Base-by-base conservation (phyloP, 2,113 vertebrate genomes). In the Meleagris gallopavo region DNA sequence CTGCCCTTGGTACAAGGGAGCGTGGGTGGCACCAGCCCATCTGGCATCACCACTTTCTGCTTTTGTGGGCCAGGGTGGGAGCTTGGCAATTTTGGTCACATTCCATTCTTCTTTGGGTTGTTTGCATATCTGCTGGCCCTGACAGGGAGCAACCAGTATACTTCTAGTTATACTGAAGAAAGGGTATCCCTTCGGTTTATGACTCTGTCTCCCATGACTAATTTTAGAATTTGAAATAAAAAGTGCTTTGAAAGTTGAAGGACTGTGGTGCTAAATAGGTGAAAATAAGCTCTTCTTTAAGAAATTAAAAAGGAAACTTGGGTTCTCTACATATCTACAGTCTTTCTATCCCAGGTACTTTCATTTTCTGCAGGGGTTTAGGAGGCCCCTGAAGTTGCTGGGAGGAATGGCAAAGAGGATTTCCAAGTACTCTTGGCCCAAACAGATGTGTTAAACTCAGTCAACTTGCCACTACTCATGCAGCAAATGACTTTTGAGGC, bases 21-120 rank as follows among this genome's bases (percentile, higher is more conserved):
- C 8, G 13, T 0, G 1, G 30, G 34, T 69, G 5, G 2, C 0
- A 1, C 54, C 50, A 72, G 45, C 25, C n/a, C 2, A 0, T 48
- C 54, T 72, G 58, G 24, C 43, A 52, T 61, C 45, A 36, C 43
- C 52, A 11, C n/a, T 75, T 74, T 30, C 52, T 67, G 73, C 27
- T 32, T 88, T 34, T 55, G 38, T 46, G 29, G 32, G 9, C 29
- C 13, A 12, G 12, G 6, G 3, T 38, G 32, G 41, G 34, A 75
- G 19, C 34, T 80, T 32, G 34, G 58, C 19, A 11, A 10, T 10
- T 45, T 36, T 29, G 10, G 6, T 71, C 1, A 10, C 45, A 19
- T 60, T 73, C 25, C 24, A 81, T 77, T 83, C 13, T 88, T 19
- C 29, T 84, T 11, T 17, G 3, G 1, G 6, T 58, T 30, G 6